Percentiles rank a stretch among this genome's conserved stretches.
Conservation (phyloP, 2,888 invertebrate species). For the Octonoba sinensis region DNA sequence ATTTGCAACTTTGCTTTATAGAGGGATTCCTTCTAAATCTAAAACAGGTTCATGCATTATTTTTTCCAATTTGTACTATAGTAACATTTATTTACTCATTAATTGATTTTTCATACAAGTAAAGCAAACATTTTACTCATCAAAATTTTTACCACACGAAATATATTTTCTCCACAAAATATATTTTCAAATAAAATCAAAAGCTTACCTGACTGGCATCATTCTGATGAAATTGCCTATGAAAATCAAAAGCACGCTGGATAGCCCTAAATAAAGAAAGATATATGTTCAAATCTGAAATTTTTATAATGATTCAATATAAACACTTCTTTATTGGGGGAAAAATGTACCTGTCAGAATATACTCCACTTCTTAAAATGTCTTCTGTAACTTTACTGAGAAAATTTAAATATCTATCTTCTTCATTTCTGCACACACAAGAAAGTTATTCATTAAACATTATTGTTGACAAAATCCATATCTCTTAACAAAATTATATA, state of each 20-base stretch:
- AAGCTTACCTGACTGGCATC: constrained; percentile 35
- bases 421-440: constrained; percentile 37
- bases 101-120: no score
- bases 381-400: constrained; percentile 59
- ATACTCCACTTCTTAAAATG: constrained; percentile 59
- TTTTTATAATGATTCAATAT: no score
- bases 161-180: no score
- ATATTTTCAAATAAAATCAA: not conserved
- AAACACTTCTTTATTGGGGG: not conserved
- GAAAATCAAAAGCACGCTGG: constrained; percentile 53
- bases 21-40: no score
- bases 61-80: no score
- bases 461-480: not conserved
- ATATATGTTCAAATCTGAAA: not conserved
- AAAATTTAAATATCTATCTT: constrained; percentile 57
- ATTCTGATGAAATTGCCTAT: constrained; percentile 49
- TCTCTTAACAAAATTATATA: not conserved
- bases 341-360: constrained; percentile 44
- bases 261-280: constrained; percentile 37
- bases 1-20: no score
- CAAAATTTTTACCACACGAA: no score
- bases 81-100: no score
- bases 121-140: no score
- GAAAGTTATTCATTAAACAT: constrained; percentile 3
- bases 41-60: no score